Conservation (phyloP, 2,113 vertebrate species). For the Smithornis capensis region DNA sequence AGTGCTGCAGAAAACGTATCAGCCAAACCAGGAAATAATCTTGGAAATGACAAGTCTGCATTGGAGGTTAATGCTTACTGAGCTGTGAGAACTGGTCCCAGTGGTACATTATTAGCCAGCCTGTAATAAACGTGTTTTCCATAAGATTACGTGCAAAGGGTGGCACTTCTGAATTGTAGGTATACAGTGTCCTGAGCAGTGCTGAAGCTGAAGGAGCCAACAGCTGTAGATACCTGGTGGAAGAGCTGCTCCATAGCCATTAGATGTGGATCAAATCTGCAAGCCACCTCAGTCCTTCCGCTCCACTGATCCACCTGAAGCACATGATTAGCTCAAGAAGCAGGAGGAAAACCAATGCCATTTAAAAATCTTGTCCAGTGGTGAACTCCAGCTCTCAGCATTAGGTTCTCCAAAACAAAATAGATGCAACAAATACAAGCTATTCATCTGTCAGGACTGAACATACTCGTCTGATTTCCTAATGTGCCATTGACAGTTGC, state of each 20-base stretch:
- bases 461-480: background rate
- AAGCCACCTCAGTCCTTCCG: background rate
- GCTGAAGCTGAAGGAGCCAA: background rate
- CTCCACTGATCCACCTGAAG: background rate
- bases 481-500: background rate
- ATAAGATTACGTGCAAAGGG: background rate
- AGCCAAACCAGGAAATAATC: background rate
- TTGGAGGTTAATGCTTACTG: background rate
- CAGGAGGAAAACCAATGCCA: background rate
- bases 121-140: background rate
- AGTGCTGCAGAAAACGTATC: background rate
- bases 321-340: background rate
- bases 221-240: background rate
- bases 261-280: background rate
- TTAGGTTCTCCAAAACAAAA: background rate
- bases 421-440: background rate
- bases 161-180: background rate
- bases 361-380: background rate
- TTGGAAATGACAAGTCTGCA: background rate
- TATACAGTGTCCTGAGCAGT: rapidly evolving
- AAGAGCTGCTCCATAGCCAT: background rate
- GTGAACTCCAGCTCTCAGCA: background rate
- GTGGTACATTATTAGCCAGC: background rate
- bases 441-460: background rate
- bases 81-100: background rate